A percentile compares a stretch with the other conserved stretches of the same genome.
phyloP scores from a whole-genome alignment of 2,888 invertebrate species.

The Acrobasis repandana region DNA sequence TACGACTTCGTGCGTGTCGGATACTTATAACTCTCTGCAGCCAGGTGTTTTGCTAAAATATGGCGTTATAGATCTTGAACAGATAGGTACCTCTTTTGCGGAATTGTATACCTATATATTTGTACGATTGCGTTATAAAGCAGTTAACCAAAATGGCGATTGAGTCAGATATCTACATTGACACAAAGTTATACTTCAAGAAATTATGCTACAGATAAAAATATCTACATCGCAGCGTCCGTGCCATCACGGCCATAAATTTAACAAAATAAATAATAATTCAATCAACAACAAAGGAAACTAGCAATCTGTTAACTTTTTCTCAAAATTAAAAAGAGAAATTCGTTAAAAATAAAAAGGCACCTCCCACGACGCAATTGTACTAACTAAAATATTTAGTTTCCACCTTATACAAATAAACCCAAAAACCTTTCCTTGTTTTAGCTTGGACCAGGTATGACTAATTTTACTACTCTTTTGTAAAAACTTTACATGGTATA shows the following conservation, averaged over 20 bases:
- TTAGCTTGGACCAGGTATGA: slow-evolving; percentile 59
- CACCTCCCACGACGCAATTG: slow-evolving; percentile 59
- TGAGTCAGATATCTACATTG: too few relatives aligned
- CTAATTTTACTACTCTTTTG: slow-evolving; percentile 46
- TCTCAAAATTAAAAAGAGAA: slow-evolving; percentile 30
- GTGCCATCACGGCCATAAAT: slow-evolving; percentile 68
- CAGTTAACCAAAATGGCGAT: too few relatives aligned
- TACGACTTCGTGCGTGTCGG: too few relatives aligned
- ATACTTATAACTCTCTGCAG: too few relatives aligned
- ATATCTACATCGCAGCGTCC: slow-evolving; percentile 32
- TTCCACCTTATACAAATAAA: slow-evolving; percentile 34
- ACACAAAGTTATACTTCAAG: too few relatives aligned
- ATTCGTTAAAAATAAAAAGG: slow-evolving; percentile 11
- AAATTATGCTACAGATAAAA: neutral
- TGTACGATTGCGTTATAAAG: too few relatives aligned
- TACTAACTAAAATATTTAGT: neutral
- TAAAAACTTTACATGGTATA: slow-evolving; percentile 40
- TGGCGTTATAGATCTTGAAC: too few relatives aligned
- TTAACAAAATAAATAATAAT: slow-evolving; percentile 28
- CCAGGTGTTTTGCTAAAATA: too few relatives aligned
- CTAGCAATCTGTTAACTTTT: slow-evolving; percentile 64
- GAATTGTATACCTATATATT: too few relatives aligned
- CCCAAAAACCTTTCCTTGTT: slow-evolving; percentile 59
- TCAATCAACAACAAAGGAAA: slow-evolving; percentile 33
- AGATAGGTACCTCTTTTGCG: too few relatives aligned